A percentile compares a stretch with the other conserved stretches of the same genome.
phyloP scores from a whole-genome alignment of 2,888 invertebrate species.

The Coenonympha arcania region DNA sequence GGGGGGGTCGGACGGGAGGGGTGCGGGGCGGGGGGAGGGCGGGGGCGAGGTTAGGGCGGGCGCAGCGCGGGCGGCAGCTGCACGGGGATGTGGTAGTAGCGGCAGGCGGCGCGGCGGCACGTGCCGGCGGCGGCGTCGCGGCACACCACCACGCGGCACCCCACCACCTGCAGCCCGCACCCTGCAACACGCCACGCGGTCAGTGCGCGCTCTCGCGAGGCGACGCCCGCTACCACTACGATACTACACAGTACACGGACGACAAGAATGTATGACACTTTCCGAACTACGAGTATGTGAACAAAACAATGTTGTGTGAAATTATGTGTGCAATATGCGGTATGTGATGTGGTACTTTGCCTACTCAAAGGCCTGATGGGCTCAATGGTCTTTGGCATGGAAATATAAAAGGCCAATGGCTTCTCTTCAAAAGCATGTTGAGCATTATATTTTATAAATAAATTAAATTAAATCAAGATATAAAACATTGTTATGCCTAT shows the following conservation, averaged over 20 bases:
- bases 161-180: slow-evolving; percentile 95
- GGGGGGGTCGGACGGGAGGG: slow-evolving; percentile 34
- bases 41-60: slow-evolving; percentile 60
- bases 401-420: not conserved
- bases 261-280: slow-evolving; percentile 12
- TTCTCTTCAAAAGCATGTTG: not conserved
- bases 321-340: too few relatives aligned
- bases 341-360: not conserved
- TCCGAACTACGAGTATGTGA: not conserved
- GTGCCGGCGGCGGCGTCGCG: slow-evolving; percentile 95
- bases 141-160: slow-evolving; percentile 96
- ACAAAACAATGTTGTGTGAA: not conserved
- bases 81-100: slow-evolving; percentile 97
- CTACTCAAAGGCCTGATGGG: not conserved
- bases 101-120: slow-evolving; percentile 94
- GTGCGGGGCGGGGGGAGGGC: slow-evolving; percentile 28
- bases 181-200: slow-evolving; percentile 74
- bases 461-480: too few relatives aligned
- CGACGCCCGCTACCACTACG: not conserved
- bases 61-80: slow-evolving; percentile 85
- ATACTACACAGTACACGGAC: not conserved
- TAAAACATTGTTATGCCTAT: too few relatives aligned
- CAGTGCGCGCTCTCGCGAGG: not conserved
- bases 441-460: too few relatives aligned
- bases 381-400: not conserved